Conservation (phyloP, 2,888 invertebrate species). For the Megaustenia siamemsis region DNA sequence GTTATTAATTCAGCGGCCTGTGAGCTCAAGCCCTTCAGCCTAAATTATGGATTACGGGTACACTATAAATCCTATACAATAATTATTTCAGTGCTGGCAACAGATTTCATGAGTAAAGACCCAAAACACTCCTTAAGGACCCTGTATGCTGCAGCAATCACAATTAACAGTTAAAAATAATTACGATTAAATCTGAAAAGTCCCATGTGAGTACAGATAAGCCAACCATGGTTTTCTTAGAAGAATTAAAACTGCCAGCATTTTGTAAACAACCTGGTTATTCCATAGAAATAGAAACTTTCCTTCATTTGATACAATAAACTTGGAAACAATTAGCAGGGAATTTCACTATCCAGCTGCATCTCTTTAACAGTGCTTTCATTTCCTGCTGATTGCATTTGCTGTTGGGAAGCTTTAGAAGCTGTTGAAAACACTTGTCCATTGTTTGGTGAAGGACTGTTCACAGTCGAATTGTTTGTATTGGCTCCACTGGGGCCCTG, state of each 20-base stretch:
- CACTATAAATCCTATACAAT: too few species aligned
- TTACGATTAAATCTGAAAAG: background rate
- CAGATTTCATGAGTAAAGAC: too few species aligned
- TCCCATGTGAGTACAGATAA: background rate
- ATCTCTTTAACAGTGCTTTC: constrained; percentile 70
- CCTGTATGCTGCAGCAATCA: background rate
- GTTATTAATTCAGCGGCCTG: too few species aligned
- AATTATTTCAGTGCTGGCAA: too few species aligned
- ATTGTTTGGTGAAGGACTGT: background rate
- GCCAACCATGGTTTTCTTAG: background rate
- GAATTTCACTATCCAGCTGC: constrained; percentile 72
- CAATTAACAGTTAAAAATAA: background rate
- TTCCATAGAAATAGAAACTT: background rate
- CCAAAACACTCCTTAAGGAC: too few species aligned
- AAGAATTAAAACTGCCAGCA: background rate
- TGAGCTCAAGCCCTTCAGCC: too few species aligned
- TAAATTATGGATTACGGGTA: too few species aligned
- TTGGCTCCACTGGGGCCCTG: constrained; percentile 11
- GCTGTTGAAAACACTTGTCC: background rate
- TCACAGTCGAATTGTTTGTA: constrained; percentile 35
- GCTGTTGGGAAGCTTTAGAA: background rate
- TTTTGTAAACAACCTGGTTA: background rate
- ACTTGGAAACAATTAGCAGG: constrained; percentile 62
- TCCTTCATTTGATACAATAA: constrained; percentile 6
- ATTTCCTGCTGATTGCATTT: constrained; percentile 27